phyloP scores from a whole-genome alignment of 2,113 vertebrate species.

The Sylvia atricapilla region DNA sequence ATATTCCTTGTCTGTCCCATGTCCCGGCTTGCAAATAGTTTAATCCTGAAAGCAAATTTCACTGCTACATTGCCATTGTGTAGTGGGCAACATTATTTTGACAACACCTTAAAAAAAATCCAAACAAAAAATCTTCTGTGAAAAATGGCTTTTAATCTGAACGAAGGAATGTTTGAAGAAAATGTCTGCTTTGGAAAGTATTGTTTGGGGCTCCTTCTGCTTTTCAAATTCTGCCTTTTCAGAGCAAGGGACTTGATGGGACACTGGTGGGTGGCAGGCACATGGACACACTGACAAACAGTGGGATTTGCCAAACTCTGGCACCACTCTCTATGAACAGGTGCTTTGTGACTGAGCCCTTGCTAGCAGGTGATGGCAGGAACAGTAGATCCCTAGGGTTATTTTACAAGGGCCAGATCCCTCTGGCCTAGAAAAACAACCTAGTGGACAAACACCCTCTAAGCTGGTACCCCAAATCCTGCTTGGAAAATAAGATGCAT shows the following conservation, averaged over 20 bases:
- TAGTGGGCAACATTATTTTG: not conserved
- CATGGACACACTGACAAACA: not conserved
- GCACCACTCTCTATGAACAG: fast-evolving
- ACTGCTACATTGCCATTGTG: not conserved
- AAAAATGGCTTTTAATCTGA: not conserved
- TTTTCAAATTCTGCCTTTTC: not conserved
- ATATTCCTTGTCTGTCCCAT: not conserved
- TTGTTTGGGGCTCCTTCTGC: not conserved
- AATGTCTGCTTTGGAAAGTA: not conserved
- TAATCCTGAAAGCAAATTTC: not conserved
- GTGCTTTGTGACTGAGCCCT: not conserved
- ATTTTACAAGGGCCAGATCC: not conserved
- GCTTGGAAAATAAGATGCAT: not conserved
- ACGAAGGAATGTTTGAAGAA: not conserved
- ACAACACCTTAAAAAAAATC: not conserved
- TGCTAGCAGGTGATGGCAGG: not conserved
- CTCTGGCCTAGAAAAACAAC: not conserved
- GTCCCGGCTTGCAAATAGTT: not conserved
- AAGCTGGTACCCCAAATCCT: not conserved
- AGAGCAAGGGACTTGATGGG: not conserved
- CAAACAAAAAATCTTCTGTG: not conserved
- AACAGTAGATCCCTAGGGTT: not conserved
- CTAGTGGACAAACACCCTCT: not conserved
- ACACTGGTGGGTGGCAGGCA: not conserved
- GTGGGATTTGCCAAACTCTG: not conserved